Conservation (phyloP, 2,797 vertebrate species). For the Valencia hispanica region DNA sequence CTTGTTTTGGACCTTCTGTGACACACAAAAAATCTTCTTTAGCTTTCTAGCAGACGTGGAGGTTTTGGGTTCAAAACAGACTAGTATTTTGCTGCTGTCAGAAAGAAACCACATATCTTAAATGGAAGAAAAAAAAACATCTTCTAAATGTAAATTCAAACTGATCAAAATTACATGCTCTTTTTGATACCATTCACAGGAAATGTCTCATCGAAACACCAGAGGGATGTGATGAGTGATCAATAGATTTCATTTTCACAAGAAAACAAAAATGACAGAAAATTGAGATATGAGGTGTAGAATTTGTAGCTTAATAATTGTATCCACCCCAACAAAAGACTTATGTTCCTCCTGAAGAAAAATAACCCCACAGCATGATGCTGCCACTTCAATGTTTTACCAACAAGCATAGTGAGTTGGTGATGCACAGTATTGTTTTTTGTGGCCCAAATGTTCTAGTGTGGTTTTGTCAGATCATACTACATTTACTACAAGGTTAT, state of each 20-base stretch:
- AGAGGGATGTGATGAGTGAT: background rate
- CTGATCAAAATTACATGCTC: no score
- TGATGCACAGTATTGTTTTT: background rate
- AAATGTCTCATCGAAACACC: no score
- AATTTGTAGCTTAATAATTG: background rate
- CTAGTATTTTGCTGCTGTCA: no score
- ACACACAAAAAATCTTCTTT: background rate
- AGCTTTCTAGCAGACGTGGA: background rate
- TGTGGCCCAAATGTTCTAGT: background rate
- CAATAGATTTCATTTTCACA: background rate
- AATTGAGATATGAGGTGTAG: background rate
- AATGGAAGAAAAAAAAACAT: no score
- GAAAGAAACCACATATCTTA: no score
- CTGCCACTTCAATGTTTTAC: no score
- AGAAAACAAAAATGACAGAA: background rate
- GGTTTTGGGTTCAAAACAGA: background rate
- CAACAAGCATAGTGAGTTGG: background rate
- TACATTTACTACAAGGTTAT: no score
- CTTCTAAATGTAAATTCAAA: no score
- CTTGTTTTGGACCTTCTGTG: background rate
- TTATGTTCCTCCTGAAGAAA: background rate
- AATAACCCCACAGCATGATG: background rate
- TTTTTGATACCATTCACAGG: no score
- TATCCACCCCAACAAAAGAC: background rate
- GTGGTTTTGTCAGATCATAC: background rate